A percentile compares a stretch with the other conserved stretches of the same genome.
phyloP scores from a whole-genome alignment of 2,113 vertebrate genomes.

The Cnemophilus loriae region DNA sequence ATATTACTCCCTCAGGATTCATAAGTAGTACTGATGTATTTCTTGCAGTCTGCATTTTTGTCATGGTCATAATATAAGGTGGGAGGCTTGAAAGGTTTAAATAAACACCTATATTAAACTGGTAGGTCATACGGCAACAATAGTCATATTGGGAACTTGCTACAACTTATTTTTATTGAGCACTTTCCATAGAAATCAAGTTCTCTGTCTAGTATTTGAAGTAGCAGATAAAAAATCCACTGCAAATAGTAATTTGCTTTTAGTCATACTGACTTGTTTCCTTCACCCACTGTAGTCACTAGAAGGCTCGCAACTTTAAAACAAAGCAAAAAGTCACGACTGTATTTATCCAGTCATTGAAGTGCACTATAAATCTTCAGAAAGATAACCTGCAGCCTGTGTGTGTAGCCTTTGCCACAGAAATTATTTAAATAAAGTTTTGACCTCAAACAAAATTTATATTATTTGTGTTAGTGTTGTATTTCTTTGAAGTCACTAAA shows the following conservation, averaged over 20 bases:
- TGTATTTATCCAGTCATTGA: neutral
- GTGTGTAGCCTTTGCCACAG: neutral
- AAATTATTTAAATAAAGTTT: neutral
- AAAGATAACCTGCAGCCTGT: neutral
- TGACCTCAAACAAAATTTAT: neutral
- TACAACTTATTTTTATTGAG: slow-evolving; percentile 33
- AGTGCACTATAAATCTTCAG: neutral
- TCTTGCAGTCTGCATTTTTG: slow-evolving; percentile 2
- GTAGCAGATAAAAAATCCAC: neutral
- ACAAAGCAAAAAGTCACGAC: neutral
- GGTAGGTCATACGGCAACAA: neutral
- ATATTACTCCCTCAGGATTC: slow-evolving; percentile 12
- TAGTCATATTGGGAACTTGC: neutral
- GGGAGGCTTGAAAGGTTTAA: slow-evolving; percentile 33
- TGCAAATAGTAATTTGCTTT: neutral
- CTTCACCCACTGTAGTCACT: neutral
- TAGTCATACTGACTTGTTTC: neutral
- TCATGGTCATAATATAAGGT: neutral
- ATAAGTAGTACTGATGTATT: slow-evolving; percentile 34
- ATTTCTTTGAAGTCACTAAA: neutral
- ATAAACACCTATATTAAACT: slow-evolving; percentile 32
- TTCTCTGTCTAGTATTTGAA: neutral
- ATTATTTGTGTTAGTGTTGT: neutral
- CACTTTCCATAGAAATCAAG: slow-evolving; percentile 15
- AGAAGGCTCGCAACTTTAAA: neutral